Percentiles rank a stretch among this genome's conserved stretches.
Evolutionary conservation across 2,113 vertebrate species (phyloP).

Genomic region (Grammomys dolichurus): DNA sequence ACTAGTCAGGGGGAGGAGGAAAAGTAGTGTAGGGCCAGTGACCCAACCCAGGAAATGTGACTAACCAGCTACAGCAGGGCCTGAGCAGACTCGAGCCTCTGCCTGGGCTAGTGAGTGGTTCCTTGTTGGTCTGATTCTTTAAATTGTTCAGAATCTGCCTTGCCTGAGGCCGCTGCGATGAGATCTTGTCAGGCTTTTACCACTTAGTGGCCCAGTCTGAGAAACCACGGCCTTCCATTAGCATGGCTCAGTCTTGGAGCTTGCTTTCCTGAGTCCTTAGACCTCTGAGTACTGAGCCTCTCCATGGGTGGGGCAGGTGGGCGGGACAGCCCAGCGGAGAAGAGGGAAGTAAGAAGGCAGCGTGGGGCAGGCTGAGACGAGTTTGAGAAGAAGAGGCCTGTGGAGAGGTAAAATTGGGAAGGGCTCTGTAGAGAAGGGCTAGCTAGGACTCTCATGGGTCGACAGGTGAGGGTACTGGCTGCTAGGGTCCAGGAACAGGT

Average conservation of each 20-base stretch:
- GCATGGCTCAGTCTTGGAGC: accelerated
- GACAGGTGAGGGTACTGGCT: not conserved
- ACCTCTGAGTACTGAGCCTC: not conserved
- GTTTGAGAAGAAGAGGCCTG: not conserved
- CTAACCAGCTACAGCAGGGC: not conserved
- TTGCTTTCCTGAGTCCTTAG: not conserved
- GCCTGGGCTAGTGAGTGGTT: not conserved
- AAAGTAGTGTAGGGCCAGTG: not conserved
- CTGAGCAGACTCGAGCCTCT: not conserved
- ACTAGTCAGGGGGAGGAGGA: not conserved
- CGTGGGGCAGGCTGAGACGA: not conserved
- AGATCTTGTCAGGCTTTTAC: not conserved
- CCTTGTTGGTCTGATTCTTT: not conserved
- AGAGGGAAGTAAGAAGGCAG: not conserved
- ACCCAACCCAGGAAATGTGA: constrained; percentile 70
- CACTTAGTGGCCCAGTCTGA: no score
- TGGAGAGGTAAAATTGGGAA: not conserved
- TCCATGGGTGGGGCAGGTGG: constrained; percentile 27
- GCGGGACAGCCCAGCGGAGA: not conserved
- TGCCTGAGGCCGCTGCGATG: accelerated
- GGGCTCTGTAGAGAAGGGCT: not conserved
- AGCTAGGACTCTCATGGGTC: not conserved
- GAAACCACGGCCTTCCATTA: not conserved
- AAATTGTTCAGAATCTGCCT: not conserved
- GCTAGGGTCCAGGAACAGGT: not conserved